phyloP scores from a whole-genome alignment of 2,888 invertebrate species.

The Leucophenga maculata region DNA sequence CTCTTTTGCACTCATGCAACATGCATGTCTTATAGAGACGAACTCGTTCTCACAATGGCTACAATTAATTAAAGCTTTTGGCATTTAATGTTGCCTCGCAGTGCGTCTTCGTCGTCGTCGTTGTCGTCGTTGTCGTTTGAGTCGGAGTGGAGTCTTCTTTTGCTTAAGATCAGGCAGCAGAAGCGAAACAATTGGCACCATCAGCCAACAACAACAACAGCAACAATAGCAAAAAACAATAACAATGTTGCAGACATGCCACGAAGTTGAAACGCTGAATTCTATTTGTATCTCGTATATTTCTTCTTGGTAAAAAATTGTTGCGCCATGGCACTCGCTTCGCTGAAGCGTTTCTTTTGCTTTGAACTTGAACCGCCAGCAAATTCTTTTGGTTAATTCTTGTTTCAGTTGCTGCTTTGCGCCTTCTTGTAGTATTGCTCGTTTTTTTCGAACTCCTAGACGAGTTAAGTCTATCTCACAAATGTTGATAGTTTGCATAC shows the following conservation, averaged over 20 bases:
- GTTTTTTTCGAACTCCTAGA: not conserved
- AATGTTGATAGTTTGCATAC: constrained; percentile 25
- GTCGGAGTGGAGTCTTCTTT: not conserved
- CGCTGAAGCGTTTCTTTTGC: constrained; percentile 15
- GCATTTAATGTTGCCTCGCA: constrained; percentile 33
- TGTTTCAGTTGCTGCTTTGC: constrained; percentile 1
- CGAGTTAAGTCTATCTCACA: constrained; percentile 5
- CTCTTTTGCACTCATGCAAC: not conserved
- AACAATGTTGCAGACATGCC: not conserved
- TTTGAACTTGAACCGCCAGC: constrained; percentile 24
- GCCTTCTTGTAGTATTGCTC: not conserved
- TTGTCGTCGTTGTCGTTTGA: too few relatives aligned
- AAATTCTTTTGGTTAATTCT: constrained; percentile 16
- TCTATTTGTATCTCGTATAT: not conserved
- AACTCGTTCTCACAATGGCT: constrained; percentile 62
- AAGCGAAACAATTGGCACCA: constrained; percentile 23
- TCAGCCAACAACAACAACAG: not conserved
- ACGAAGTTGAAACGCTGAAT: not conserved
- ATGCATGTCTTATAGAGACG: not conserved
- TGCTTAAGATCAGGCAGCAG: not conserved
- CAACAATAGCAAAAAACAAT: not conserved
- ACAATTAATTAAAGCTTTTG: constrained; percentile 65
- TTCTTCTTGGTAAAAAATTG: constrained; percentile 24
- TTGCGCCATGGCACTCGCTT: constrained; percentile 16
- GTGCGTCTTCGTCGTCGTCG: not conserved